Conservation (phyloP, 2,888 invertebrate genomes). For the Tetragnatha montana region DNA sequence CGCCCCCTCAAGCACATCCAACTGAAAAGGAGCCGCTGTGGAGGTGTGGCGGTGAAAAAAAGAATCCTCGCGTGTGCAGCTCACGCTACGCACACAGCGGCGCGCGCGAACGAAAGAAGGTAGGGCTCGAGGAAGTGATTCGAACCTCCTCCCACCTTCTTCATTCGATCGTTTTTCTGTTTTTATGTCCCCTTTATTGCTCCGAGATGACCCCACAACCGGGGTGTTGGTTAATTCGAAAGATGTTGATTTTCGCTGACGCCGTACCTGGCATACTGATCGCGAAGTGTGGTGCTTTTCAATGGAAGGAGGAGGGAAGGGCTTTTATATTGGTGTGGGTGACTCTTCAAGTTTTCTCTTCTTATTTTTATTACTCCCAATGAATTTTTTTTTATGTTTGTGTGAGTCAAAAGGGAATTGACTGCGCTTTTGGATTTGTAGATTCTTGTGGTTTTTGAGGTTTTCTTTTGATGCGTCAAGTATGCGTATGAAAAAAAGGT, state of each 20-base stretch:
- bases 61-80: constrained; percentile 26
- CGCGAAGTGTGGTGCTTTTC: neutral
- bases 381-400: too few species aligned
- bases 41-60: constrained; percentile 32
- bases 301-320: neutral
- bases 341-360: neutral
- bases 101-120: constrained; percentile 23
- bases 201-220: neutral
- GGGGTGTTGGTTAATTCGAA: constrained; percentile 40
- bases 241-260: constrained; percentile 7
- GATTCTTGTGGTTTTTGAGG: too few species aligned
- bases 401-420: too few species aligned
- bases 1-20: neutral
- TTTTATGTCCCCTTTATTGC: constrained; percentile 13
- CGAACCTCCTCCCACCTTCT: constrained; percentile 32
- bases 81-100: constrained; percentile 27
- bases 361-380: too few species aligned
- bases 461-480: too few species aligned
- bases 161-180: neutral
- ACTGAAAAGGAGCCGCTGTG: constrained; percentile 26
- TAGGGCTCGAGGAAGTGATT: constrained; percentile 51
- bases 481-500: too few species aligned
- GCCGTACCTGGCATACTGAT: constrained; percentile 29
- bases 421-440: too few species aligned
- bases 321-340: neutral